Evolutionary conservation across 1,140 invertebrate species (phyloP).

Genomic region (Scaptodrosophila lebanonensis): DNA sequence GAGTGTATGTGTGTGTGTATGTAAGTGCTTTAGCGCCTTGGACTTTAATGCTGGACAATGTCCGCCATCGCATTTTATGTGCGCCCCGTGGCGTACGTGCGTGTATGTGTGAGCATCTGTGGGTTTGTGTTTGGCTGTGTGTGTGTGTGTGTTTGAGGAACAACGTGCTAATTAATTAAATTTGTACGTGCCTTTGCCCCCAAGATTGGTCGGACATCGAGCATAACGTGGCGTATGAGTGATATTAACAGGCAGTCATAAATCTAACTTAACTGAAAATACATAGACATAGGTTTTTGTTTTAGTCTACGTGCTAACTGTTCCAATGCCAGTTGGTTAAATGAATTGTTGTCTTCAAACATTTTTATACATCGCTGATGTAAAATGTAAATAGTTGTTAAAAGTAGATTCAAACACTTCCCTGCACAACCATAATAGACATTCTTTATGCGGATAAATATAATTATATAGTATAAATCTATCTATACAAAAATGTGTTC

Average conservation of each 20-base stretch:
- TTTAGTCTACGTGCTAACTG: constrained; percentile 26
- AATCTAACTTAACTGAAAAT: constrained; percentile 73
- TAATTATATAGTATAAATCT: too few species aligned
- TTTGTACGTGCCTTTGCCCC: constrained; percentile 58
- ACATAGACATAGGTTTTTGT: constrained; percentile 39
- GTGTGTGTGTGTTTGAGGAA: constrained; percentile 55
- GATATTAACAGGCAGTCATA: constrained; percentile 64
- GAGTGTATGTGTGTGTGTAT: constrained; percentile 14
- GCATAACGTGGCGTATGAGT: constrained; percentile 43
- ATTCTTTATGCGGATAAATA: too few species aligned
- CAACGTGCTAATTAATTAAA: constrained; percentile 75
- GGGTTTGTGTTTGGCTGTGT: constrained; percentile 10
- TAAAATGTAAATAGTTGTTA: too few species aligned
- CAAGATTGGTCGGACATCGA: constrained; percentile 25
- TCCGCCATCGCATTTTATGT: constrained; percentile 23
- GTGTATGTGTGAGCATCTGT: constrained; percentile 11
- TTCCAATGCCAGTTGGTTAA: too few species aligned
- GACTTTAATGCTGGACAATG: constrained; percentile 7
- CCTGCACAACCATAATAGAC: too few species aligned
- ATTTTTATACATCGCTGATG: too few species aligned
- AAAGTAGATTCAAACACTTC: too few species aligned
- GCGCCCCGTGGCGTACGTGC: constrained; percentile 44
- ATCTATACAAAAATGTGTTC: too few species aligned
- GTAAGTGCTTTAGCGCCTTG: constrained; percentile 3
- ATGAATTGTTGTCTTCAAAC: too few species aligned